Evolutionary conservation across 2,113 vertebrate species (phyloP), one percentile per base, ranked within the genome.

Genomic region (Hyaena hyaena): DNA sequence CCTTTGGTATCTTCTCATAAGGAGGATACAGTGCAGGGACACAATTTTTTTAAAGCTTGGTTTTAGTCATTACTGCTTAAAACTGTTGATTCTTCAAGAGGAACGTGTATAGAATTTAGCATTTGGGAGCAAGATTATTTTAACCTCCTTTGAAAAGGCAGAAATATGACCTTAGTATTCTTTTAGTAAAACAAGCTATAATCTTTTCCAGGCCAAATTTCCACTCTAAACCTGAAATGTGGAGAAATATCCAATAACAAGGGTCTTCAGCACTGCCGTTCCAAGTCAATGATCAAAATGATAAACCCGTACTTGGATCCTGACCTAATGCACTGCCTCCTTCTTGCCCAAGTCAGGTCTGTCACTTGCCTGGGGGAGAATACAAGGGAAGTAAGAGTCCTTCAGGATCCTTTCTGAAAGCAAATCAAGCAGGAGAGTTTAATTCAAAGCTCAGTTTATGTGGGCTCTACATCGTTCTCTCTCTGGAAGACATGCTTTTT

Each of bases 391-490:
- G 28, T 45, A 19, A 14, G 66, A 87, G 11, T 68, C 61, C 66
- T 14, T 6, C 81, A 96, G 50, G 77, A 43, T 73, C 50, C 43
- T 96, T 97, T 87, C 65, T 92, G 81, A 92, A 92, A 93, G 76
- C 48, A 95, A 96, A 86, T 50, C 61, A 76, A 87, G 35, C 35
- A 90, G 39, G 45, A 83, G 55, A 77, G 24, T 74, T 96, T 79
- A 82, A 93, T 43, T 81, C 50, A 73, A 96, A 95, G 53, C 33
- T 83, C 63, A 66, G 33, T n/a, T 89, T 93, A n/a, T 15, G 5
- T 4, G 33, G 39, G 31, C 15, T 45, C 14, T 35, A 16, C 2
- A 61, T 28, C 26, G n/a, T 14, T 77, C 39, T 91, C 85, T 92
- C 66, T 89, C 77, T 82, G 31, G 43, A 93, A 96, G 89, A 92